Percentiles rank a stretch among this genome's conserved stretches.
These are phyloP conservation scores for Hippasteria phrygiana DNA, from an alignment of 53 echinoderm and acorn worm species.

Conservation along the genomic window DNA sequence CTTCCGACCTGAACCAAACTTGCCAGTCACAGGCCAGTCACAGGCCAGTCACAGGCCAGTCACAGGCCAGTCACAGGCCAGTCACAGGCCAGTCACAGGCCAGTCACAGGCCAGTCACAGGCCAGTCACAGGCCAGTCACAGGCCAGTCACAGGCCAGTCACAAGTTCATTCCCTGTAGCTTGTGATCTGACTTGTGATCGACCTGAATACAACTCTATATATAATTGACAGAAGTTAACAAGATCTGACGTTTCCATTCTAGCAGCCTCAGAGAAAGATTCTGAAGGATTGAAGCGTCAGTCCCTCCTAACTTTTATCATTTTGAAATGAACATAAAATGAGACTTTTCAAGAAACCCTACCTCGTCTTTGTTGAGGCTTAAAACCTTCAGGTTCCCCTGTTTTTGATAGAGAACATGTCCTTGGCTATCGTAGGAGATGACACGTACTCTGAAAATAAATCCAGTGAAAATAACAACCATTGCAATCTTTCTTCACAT, in stretches of 20 bases:
- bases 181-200: not conserved
- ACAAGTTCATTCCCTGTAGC: not conserved
- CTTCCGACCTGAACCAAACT: too few relatives aligned
- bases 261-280: too few relatives aligned
- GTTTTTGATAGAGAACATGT: conserved; percentile 82
- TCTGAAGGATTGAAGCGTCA: too few relatives aligned
- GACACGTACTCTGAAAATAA: conserved; percentile 78
- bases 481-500: too few relatives aligned
- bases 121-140: not conserved
- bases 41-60: not conserved
- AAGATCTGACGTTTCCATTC: too few relatives aligned
- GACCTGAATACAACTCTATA: not conserved
- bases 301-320: too few relatives aligned
- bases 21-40: not conserved
- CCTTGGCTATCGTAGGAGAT: conserved; percentile 91
- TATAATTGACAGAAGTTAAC: too few relatives aligned
- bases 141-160: not conserved
- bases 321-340: too few relatives aligned
- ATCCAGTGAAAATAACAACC: too few relatives aligned
- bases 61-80: not conserved
- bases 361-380: conserved; percentile 93
- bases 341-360: too few relatives aligned
- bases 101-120: not conserved
- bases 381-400: conserved; percentile 75
- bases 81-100: not conserved